These are phyloP conservation scores for Pammene aurita DNA, from an alignment of 2,888 invertebrate genomes.

Conservation along the genomic window DNA sequence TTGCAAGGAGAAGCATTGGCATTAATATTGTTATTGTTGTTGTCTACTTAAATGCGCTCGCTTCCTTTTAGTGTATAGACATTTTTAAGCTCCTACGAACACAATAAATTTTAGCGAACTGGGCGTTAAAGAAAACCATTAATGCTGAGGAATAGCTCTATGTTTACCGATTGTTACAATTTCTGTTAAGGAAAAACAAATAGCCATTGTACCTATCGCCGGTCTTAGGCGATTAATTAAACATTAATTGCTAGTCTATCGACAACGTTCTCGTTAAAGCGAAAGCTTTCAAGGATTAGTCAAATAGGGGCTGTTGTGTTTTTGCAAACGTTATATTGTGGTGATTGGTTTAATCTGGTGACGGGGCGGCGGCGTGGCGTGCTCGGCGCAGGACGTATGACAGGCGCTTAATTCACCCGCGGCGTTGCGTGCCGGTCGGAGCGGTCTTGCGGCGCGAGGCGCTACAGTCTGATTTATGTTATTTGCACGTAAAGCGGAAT, in stretches of 20 bases:
- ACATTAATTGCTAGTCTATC: constrained; percentile 32
- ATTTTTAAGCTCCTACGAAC: constrained; percentile 26
- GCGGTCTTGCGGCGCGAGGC: constrained; percentile 75
- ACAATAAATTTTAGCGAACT: constrained; percentile 3
- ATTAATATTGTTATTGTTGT: constrained; percentile 69
- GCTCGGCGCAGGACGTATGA: constrained; percentile 66
- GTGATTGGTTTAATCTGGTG: constrained; percentile 62
- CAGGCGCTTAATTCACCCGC: constrained; percentile 72
- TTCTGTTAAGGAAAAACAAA: constrained; percentile 16
- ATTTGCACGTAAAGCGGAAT: constrained; percentile 82
- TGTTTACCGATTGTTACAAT: constrained; percentile 25
- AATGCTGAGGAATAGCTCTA: constrained; percentile 9
- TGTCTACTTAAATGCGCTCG: constrained; percentile 57
- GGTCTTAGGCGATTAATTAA: constrained; percentile 36
- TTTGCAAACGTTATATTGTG: constrained; percentile 44
- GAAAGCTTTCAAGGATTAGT: constrained; percentile 38
- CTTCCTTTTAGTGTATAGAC: constrained; percentile 45
- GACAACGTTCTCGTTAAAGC: constrained; percentile 30
- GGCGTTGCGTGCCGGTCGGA: constrained; percentile 65
- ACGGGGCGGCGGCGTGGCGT: constrained; percentile 43
- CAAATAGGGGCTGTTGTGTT: constrained; percentile 39
- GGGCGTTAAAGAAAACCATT: constrained; percentile 9
- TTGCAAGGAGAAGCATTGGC: constrained; percentile 55
- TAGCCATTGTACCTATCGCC: constrained; percentile 29
- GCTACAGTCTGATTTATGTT: constrained; percentile 81